Evolutionary conservation across 2,113 vertebrate species (phyloP), one percentile per base, ranked within the genome.

Genomic region (Cebus imitator): DNA sequence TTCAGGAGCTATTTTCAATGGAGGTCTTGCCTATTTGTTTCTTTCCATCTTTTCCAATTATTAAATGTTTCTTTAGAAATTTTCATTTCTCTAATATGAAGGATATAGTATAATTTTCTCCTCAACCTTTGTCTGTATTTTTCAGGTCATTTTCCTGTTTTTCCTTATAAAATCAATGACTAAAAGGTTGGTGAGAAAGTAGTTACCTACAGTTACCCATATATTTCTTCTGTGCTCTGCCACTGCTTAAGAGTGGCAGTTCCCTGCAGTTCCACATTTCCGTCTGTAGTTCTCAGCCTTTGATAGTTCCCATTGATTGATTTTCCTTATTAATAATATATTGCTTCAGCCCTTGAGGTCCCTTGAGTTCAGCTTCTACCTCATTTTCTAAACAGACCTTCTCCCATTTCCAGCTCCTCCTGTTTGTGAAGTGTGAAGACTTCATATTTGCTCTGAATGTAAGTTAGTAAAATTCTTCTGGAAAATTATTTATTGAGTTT

Each of bases 11-110:
- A 4, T 76, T 86, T 52, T 72, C 55, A 95, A 23, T 30, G 16
- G 6, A 43, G 6, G 7, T 43, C n/a, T 68, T 27, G 30, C 25
- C 32, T 43, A 52, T 50, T 66, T 10, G 35, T 79, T 6, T 58
- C 20, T 50, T 37, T 73, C 55, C 21, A 43, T 70, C 43, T 66
- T 27, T 73, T 90, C 9, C 21, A 58, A 50, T 2, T 25, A 20
- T 57, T 20, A 14, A 45, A n/a, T 6, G 25, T n/a, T 68, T 68
- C 48, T 81, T 91, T 20, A 81, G 16, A 83, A 72, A 80, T 8
- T 45, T 68, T 73, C 45, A 43, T 68, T 57, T 82, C n/a, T 75
- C n/a, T 32, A 50, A 73, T 43, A 66, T 88, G 89, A 92, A 89
- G 16, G 1, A 40, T 61, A 45, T 48, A 14, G 10, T 40, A 58